A percentile compares a stretch with the other conserved stretches of the same genome.
phyloP scores from a whole-genome alignment of 35 echinoderm and acorn worm genomes.

The Stichopus chloronotus region DNA sequence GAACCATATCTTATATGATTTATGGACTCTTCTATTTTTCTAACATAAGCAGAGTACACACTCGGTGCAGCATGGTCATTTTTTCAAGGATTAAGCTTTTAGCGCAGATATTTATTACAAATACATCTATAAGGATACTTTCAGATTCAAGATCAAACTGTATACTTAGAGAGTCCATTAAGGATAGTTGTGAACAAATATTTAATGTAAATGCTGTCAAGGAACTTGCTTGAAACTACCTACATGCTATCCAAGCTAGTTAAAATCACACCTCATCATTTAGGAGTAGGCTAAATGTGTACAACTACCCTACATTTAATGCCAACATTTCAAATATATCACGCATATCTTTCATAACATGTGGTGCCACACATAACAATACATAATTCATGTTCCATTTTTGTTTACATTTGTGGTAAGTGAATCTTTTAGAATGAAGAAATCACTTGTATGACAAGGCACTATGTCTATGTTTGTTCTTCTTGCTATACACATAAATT shows the following conservation, averaged over 20 bases:
- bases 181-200: background rate
- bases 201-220: too few relatives aligned
- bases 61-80: too few relatives aligned
- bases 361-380: background rate
- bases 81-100: too few relatives aligned
- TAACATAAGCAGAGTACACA: too few relatives aligned
- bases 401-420: conserved; percentile 4
- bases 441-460: background rate
- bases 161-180: background rate
- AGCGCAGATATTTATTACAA: too few relatives aligned
- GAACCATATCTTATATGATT: too few relatives aligned
- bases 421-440: background rate
- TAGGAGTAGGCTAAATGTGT: background rate
- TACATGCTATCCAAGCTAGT: too few relatives aligned
- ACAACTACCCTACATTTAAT: background rate
- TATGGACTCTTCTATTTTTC: too few relatives aligned
- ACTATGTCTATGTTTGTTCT: background rate
- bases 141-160: too few relatives aligned
- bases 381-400: background rate
- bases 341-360: conserved; percentile 3
- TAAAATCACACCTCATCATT: background rate
- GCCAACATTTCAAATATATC: background rate
- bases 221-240: too few relatives aligned
- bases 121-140: too few relatives aligned
- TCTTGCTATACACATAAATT: background rate